phyloP scores from a whole-genome alignment of 2,113 vertebrate species.

The Eurypyga helias region DNA sequence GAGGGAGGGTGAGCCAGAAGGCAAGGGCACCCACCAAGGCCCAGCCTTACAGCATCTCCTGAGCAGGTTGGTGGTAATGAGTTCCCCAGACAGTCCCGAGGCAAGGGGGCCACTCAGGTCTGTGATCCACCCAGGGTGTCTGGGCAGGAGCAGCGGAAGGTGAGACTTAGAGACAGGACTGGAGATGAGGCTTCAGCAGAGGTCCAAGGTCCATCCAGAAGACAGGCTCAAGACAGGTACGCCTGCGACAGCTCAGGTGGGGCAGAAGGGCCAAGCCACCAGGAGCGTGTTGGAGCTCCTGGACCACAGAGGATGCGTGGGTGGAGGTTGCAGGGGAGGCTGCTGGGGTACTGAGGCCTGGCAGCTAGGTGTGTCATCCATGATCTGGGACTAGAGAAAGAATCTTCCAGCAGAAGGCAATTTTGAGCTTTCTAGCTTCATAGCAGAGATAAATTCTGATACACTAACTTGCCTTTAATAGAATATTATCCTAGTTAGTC shows the following conservation, averaged over 20 bases:
- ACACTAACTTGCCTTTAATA: background rate
- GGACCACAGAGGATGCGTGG: too few species aligned
- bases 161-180: background rate
- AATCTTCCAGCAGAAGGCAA: background rate
- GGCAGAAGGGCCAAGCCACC: background rate
- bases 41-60: background rate
- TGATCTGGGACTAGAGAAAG: background rate
- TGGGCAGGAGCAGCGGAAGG: background rate
- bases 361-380: background rate
- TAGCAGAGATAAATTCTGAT: background rate
- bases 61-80: background rate
- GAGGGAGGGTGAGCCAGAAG: background rate
- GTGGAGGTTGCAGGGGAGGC: background rate
- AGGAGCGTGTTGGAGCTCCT: background rate
- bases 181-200: background rate
- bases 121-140: background rate
- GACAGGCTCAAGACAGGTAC: too few species aligned
- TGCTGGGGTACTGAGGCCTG: background rate
- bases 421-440: background rate
- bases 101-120: background rate
- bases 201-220: background rate
- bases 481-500: background rate
- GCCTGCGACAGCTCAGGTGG: rapidly evolving
- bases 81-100: background rate
- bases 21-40: background rate